Percentiles rank a stretch among this genome's conserved stretches.
Conservation (phyloP, 2,797 vertebrate genomes). For the Bufotes viridis region DNA sequence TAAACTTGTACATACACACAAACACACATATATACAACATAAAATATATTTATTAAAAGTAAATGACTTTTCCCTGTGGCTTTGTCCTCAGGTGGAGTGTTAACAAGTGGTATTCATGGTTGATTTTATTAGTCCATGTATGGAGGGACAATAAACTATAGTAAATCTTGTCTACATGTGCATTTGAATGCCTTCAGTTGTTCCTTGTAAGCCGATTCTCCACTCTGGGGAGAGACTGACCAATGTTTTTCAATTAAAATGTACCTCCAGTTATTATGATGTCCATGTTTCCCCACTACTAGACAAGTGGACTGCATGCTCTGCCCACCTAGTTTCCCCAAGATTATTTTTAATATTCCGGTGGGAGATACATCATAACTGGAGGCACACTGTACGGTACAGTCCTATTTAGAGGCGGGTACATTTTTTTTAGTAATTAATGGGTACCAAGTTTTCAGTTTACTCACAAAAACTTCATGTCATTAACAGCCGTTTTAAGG, state of each 20-base stretch:
- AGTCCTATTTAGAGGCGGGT: no score
- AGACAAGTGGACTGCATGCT: background rate
- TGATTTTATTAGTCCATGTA: background rate
- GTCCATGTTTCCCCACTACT: background rate
- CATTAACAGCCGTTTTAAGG: no score
- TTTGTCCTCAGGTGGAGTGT: background rate
- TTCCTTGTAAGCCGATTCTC: background rate
- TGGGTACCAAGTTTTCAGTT: no score
- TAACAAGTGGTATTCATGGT: background rate
- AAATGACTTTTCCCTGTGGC: conserved; percentile 13
- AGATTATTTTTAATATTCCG: background rate
- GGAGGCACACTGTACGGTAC: no score
- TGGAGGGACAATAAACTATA: conserved; percentile 4
- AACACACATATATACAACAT: conserved; percentile 16
- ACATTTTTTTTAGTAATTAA: no score
- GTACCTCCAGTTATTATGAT: background rate
- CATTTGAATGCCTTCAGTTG: background rate
- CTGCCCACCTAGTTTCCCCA: no score
- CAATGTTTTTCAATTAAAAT: background rate
- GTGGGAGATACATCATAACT: background rate
- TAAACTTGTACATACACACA: conserved; percentile 28
- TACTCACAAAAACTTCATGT: no score
- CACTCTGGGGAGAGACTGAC: background rate
- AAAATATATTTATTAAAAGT: conserved; percentile 32
- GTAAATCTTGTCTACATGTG: background rate